phyloP scores from a whole-genome alignment of 2,113 vertebrate species.

The Gopherus flavomarginatus region DNA sequence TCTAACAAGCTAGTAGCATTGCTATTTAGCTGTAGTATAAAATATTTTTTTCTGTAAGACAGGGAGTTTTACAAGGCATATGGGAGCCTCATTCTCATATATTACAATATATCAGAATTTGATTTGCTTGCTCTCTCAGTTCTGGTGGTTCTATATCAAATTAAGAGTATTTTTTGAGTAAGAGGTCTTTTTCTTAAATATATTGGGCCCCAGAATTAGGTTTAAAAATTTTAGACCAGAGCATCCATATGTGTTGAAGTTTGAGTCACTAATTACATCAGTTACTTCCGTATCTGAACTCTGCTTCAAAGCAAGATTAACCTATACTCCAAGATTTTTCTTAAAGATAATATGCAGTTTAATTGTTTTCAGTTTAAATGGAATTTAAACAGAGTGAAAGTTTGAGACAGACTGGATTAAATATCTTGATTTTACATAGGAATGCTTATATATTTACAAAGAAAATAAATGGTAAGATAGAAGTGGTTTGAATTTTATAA shows the following conservation, averaged over 20 bases:
- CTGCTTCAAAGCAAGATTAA: not conserved
- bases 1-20: not conserved
- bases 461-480: not conserved
- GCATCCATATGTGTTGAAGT: not conserved
- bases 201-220: not conserved
- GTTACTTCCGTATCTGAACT: not conserved
- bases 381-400: not conserved
- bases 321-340: not conserved
- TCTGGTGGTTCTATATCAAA: not conserved
- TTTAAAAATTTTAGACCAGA: not conserved
- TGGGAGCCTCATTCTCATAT: not conserved
- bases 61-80: rapidly evolving
- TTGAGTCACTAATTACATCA: not conserved
- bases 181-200: not conserved
- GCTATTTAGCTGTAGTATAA: not conserved
- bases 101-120: not conserved
- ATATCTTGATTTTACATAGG: not conserved
- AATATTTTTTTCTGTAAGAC: not conserved
- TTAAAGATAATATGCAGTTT: not conserved
- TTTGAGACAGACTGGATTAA: not conserved
- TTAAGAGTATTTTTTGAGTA: not conserved
- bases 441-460: not conserved
- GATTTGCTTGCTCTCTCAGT: not conserved
- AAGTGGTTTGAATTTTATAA: not conserved
- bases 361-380: not conserved